phyloP scores from a whole-genome alignment of 2,797 vertebrate species.

The Thaleichthys pacificus region DNA sequence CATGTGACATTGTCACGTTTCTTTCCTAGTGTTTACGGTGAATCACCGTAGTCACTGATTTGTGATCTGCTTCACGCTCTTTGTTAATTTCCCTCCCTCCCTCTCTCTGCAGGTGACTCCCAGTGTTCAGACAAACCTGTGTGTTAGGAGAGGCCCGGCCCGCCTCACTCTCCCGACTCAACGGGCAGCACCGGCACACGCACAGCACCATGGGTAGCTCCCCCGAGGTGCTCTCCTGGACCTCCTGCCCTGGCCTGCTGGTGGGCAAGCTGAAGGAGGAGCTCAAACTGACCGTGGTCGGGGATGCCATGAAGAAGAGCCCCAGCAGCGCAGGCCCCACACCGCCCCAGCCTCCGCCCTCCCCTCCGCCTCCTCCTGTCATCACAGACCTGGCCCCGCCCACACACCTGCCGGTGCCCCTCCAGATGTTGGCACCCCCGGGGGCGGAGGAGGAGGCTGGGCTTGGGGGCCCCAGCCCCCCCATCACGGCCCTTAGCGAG shows the following conservation, averaged over 20 bases:
- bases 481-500: conserved; percentile 85
- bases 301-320: conserved; percentile 75
- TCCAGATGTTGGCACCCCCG: conserved; percentile 61
- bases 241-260: conserved; percentile 85
- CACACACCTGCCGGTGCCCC: conserved; percentile 63
- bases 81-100: conserved; percentile 1
- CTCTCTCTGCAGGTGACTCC: conserved; percentile 64
- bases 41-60: not conserved
- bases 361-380: conserved; percentile 68
- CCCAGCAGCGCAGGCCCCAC: conserved; percentile 60
- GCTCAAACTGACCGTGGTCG: conserved; percentile 77
- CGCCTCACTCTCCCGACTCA: not conserved
- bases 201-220: conserved; percentile 93
- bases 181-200: conserved; percentile 79
- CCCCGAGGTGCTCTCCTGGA: conserved; percentile 92
- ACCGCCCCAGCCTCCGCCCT: conserved; percentile 57
- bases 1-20: not conserved
- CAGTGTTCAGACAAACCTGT: conserved; percentile 45
- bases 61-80: not conserved
- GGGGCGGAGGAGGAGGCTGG: conserved; percentile 76
- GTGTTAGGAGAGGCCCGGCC: conserved; percentile 45
- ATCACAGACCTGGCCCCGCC: conserved; percentile 76
- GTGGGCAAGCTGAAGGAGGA: conserved; percentile 87
- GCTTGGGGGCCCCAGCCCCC: conserved; percentile 75
- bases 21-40: not conserved